These are phyloP conservation scores for Rhopalosiphum padi DNA, from an alignment of 1,140 invertebrate species.

Conservation along the genomic window DNA sequence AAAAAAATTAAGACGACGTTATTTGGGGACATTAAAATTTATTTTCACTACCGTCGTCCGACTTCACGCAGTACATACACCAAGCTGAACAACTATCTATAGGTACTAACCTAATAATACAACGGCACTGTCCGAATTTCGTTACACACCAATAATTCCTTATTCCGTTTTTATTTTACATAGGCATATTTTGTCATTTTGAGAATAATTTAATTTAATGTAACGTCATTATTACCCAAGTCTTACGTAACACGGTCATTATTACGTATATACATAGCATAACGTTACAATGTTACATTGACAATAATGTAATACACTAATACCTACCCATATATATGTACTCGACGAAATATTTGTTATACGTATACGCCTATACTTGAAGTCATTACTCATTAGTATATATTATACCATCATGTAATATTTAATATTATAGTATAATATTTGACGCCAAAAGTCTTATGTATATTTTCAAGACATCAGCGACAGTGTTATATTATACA, in stretches of 20 bases:
- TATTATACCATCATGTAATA: no score
- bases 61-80: no score
- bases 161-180: neutral
- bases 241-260: neutral
- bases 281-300: neutral
- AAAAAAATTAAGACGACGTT: no score
- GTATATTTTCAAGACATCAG: neutral
- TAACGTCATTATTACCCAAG: neutral
- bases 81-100: no score
- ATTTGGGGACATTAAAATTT: no score
- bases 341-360: no score
- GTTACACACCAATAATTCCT: neutral
- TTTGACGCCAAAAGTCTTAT: neutral
- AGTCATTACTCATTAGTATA: neutral
- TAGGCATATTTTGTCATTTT: neutral
- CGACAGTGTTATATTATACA: neutral
- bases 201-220: neutral
- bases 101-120: neutral
- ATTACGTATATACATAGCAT: neutral
- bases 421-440: no score
- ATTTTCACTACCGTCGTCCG: no score
- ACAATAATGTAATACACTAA: no score
- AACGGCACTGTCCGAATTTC: neutral
- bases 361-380: neutral
- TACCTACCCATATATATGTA: no score